Conservation (phyloP, 2,888 invertebrate species). For the Griposia aprilina region DNA sequence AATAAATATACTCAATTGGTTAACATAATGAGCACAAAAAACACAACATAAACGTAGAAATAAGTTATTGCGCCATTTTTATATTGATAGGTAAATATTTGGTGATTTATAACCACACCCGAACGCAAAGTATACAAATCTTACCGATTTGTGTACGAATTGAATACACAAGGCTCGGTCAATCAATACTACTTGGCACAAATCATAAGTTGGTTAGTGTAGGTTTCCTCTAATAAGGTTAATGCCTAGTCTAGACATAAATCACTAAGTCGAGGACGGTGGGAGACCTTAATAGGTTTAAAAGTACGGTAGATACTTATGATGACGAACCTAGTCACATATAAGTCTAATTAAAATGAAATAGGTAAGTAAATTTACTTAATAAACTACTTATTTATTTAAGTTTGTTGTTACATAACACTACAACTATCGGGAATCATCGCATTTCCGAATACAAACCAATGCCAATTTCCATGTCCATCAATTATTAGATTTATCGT, state of each 20-base stretch:
- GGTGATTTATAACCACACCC: conserved; percentile 31
- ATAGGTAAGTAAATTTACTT: neutral
- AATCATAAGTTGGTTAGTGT: conserved; percentile 10
- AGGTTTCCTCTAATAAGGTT: conserved; percentile 41
- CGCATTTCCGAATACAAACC: too few species aligned
- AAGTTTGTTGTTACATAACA: too few species aligned
- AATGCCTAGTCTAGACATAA: conserved; percentile 54
- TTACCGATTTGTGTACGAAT: conserved; percentile 25
- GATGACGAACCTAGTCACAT: neutral
- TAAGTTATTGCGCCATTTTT: conserved; percentile 29
- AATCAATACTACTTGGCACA: conserved; percentile 45
- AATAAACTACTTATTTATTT: too few species aligned
- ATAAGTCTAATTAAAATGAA: neutral
- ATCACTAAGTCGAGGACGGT: conserved; percentile 27
- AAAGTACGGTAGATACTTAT: neutral
- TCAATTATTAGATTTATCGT: too few species aligned
- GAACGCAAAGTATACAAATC: conserved; percentile 47
- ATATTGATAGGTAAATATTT: conserved; percentile 51
- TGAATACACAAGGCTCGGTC: conserved; percentile 12
- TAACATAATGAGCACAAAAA: neutral
- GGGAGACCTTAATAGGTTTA: conserved; percentile 23
- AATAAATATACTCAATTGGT: neutral
- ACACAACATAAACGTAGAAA: neutral
- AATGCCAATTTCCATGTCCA: too few species aligned
- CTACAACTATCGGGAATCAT: too few species aligned